These are phyloP conservation scores for Toxonevra muliebris DNA, from an alignment of 2,888 invertebrate species.

Conservation along the genomic window DNA sequence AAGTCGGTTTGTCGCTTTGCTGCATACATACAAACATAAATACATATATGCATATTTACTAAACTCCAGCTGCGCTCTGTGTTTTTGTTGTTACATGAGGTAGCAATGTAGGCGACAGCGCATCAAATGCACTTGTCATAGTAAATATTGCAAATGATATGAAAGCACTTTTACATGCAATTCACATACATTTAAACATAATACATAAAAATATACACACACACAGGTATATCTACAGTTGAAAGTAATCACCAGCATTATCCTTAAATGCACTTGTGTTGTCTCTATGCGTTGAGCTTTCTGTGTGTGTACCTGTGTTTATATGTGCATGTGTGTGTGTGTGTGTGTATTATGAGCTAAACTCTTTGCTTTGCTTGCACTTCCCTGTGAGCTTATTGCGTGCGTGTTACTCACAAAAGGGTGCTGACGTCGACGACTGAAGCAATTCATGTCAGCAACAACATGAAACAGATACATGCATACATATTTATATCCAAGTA, in stretches of 20 bases:
- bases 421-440: not conserved
- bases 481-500: too few species aligned
- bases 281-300: conserved; percentile 2
- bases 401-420: not conserved
- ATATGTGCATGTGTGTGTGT: not conserved
- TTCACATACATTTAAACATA: conserved; percentile 15
- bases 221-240: conserved; percentile 1
- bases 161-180: too few species aligned
- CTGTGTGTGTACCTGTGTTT: not conserved
- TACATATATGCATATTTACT: not conserved
- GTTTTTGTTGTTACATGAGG: not conserved
- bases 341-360: not conserved
- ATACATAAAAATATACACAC: not conserved
- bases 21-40: not conserved
- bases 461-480: too few species aligned
- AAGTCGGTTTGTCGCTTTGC: not conserved
- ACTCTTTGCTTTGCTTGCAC: not conserved
- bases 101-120: conserved; percentile 12
- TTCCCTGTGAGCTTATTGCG: not conserved
- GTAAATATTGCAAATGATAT: too few species aligned
- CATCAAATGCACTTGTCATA: conserved; percentile 33
- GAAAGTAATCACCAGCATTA: conserved; percentile 18
- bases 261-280: conserved; percentile 31
- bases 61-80: not conserved
- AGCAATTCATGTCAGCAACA: not conserved